phyloP scores from a whole-genome alignment of 1,140 invertebrate species.

The Luehdorfia chinensis region DNA sequence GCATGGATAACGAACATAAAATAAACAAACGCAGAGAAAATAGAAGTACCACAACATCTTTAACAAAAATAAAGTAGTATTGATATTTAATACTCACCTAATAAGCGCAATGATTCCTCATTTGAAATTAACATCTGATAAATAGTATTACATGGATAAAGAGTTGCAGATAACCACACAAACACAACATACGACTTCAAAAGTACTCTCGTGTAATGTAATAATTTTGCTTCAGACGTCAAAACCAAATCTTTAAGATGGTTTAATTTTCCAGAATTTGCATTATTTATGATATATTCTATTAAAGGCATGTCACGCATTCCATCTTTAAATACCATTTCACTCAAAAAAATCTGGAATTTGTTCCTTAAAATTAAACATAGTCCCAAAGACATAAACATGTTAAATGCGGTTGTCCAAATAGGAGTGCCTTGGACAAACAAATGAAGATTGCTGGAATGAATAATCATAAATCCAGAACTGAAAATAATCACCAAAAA shows the following conservation, averaged over 20 bases:
- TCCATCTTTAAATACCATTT: conserved; percentile 50
- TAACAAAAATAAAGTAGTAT: too few relatives aligned
- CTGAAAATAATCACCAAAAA: conserved; percentile 51
- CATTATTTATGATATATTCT: conserved; percentile 28
- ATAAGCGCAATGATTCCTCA: conserved; percentile 32
- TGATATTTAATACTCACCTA: conserved; percentile 31
- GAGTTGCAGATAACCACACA: conserved; percentile 40
- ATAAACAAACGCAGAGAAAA: too few relatives aligned
- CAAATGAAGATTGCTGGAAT: conserved; percentile 35
- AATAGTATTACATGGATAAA: conserved; percentile 57
- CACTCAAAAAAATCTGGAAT: conserved; percentile 44
- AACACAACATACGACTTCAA: conserved; percentile 45
- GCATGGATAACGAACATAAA: too few relatives aligned
- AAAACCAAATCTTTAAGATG: conserved; percentile 48
- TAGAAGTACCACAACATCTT: too few relatives aligned
- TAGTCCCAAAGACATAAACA: conserved; percentile 51
- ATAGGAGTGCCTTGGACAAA: conserved; percentile 58
- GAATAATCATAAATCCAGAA: conserved; percentile 42
- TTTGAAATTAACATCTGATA: conserved; percentile 44
- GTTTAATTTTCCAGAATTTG: conserved; percentile 24
- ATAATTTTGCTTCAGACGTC: conserved; percentile 45
- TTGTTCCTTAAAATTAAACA: conserved; percentile 48
- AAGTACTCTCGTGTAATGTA: conserved; percentile 41
- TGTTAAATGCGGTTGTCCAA: conserved; percentile 59
- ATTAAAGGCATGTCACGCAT: conserved; percentile 55